Evolutionary conservation across 1,140 invertebrate genomes (phyloP), one percentile per base, ranked within the genome.

Genomic region (Megathymus violae): DNA sequence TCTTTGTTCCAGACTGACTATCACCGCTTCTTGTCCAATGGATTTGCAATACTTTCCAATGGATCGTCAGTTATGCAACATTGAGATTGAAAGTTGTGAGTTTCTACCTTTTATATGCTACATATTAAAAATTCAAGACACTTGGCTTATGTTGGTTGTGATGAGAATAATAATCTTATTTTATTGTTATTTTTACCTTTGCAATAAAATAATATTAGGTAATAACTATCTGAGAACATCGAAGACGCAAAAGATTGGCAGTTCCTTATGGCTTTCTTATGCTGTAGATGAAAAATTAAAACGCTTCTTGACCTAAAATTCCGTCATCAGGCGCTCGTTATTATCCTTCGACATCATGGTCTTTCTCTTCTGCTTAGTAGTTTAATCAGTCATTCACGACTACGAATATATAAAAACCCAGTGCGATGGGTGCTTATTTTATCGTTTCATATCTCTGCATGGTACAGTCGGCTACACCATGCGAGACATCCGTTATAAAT

Each of bases 31-130:
- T 75, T 99, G 98, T 93, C 98, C 98, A 17, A 99, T 99, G 97
- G 97, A 98, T 92, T 94, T 99, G 64, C 97, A 98, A 87, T 98
- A 98, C 92, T 99, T 99, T 92, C 98, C 98, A 4, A 98, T 99
- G 97, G 98, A 99, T 91, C 95, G 97, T 82, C 98, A 99, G 91
- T 92, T 98, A 69, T 99, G 98, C 93, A 96, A 97, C 88, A 97
- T 99, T 82, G 98, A 99, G 94, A 98, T 99, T 74, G 98, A 99
- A 94, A 98, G 97, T 93, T 99, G 97, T 98, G 96, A 98, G 97
- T 97, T 94, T 82, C 81, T 78, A 72, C 74, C 34, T 4, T 11
- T 27, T 43, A 52, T 54, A 14, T 43, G 5, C 15, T 40, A 52
- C 25, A 56, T 59, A 61, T 60, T 64, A 71, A 16, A 22, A 43